phyloP scores from a whole-genome alignment of 1,140 invertebrate genomes.

The Nautilus pompilius region DNA sequence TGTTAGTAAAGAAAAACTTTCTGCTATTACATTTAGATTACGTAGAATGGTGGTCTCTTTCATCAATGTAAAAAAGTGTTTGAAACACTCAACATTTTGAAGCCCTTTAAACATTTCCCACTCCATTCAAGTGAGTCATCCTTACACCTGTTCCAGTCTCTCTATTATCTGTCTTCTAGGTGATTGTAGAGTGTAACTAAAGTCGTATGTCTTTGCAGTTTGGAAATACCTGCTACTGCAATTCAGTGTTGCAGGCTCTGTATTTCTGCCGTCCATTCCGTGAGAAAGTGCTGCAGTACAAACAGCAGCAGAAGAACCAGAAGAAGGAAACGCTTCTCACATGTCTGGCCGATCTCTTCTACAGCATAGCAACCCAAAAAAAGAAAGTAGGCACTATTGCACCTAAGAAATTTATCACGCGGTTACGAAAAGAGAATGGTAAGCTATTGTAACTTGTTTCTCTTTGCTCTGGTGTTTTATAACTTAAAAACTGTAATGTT shows the following conservation, averaged over 20 bases:
- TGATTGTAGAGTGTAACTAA: too few species aligned
- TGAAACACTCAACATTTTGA: too few species aligned
- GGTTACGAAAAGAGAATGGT: constrained; percentile 98
- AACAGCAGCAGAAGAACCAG: constrained; percentile 88
- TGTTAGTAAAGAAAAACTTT: too few species aligned
- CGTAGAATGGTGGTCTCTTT: too few species aligned
- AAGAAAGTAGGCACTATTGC: constrained; percentile 99
- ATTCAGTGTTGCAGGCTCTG: constrained; percentile 97
- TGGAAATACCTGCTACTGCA: constrained; percentile 99
- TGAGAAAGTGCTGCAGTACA: constrained; percentile 97
- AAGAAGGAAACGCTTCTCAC: constrained; percentile 97
- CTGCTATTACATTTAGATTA: too few species aligned
- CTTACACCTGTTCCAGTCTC: too few species aligned
- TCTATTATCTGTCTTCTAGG: too few species aligned
- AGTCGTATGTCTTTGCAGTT: constrained; percentile 75
- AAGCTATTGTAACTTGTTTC: too few species aligned
- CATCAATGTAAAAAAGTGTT: too few species aligned
- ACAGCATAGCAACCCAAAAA: constrained; percentile 98
- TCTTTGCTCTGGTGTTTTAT: not conserved
- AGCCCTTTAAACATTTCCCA: too few species aligned
- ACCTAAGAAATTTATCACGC: constrained; percentile 98
- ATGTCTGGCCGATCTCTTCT: constrained; percentile 96
- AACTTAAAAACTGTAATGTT: not conserved
- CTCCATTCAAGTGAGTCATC: too few species aligned
- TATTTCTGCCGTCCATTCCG: constrained; percentile 99